Conservation (phyloP, 2,113 vertebrate species). For the Carassius gibelio region DNA sequence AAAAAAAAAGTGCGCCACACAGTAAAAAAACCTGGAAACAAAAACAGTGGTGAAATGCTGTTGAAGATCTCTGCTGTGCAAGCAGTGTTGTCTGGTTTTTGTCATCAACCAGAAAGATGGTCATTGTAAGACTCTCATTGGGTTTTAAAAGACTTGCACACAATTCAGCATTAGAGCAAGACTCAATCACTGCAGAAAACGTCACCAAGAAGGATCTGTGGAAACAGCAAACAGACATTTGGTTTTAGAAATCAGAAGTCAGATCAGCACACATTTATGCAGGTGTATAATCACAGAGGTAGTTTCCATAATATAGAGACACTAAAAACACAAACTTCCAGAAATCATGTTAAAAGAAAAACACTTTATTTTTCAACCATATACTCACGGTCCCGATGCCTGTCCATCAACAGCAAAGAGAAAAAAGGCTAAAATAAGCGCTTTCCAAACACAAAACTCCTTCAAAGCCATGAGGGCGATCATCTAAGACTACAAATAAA, state of each 20-base stretch:
- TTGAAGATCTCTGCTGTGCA: slow-evolving; percentile 21
- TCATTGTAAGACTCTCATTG: slow-evolving; percentile 64
- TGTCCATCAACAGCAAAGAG: not conserved
- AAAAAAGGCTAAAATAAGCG: not conserved
- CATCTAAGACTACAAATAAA: not conserved
- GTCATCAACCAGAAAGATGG: slow-evolving; percentile 51
- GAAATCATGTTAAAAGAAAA: too few relatives aligned
- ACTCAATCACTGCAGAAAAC: slow-evolving; percentile 67
- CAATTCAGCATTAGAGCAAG: slow-evolving; percentile 62
- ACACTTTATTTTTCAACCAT: too few relatives aligned
- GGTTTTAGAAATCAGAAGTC: too few relatives aligned
- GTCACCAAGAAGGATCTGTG: slow-evolving; percentile 61
- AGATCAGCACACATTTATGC: too few relatives aligned
- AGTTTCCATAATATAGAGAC: too few relatives aligned
- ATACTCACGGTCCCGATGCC: not conserved
- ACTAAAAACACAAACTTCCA: too few relatives aligned
- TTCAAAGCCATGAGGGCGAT: slow-evolving; percentile 36
- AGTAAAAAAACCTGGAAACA: slow-evolving; percentile 59
- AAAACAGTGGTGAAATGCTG: slow-evolving; percentile 58
- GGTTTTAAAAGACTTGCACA: slow-evolving; percentile 66
- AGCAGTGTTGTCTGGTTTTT: not conserved
- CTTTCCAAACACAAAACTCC: not conserved
- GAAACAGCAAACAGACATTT: too few relatives aligned
- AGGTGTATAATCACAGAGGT: too few relatives aligned
- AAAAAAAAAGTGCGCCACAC: too few relatives aligned